Evolutionary conservation across 2,113 vertebrate genomes (phyloP).

Genomic region (Scolopax mira): DNA sequence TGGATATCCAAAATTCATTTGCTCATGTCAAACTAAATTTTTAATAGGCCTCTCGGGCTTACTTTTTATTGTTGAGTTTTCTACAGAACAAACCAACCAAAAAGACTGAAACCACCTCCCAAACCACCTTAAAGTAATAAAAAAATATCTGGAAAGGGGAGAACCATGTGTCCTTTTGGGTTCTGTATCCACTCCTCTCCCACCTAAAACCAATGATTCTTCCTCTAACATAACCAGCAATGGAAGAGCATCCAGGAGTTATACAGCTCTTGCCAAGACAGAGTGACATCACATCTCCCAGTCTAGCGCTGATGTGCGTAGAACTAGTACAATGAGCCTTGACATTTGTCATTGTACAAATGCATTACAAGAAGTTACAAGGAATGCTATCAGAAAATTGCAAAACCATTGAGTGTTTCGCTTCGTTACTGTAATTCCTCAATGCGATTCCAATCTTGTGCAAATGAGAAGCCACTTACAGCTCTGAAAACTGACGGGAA

Average conservation of each 20-base stretch:
- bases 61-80: background rate
- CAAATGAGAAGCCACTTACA: constrained; percentile 79
- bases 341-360: constrained; percentile 65
- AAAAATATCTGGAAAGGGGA: background rate
- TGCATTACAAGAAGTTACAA: constrained; percentile 76
- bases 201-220: background rate
- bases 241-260: constrained; percentile 1
- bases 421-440: constrained; percentile 80
- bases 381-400: constrained; percentile 80
- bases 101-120: too few relatives aligned
- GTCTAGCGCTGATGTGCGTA: background rate
- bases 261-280: background rate
- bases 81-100: background rate
- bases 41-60: background rate
- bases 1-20: background rate
- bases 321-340: constrained; percentile 36
- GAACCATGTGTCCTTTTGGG: too few relatives aligned
- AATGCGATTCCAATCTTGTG: constrained; percentile 72
- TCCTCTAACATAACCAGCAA: background rate
- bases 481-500: constrained; percentile 70
- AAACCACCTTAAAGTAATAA: background rate
- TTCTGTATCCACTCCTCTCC: background rate
- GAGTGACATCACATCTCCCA: constrained; percentile 37
- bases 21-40: background rate
- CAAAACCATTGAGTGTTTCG: constrained; percentile 74